Conservation (phyloP, 1,140 invertebrate species). For the Papilio polyxenes region DNA sequence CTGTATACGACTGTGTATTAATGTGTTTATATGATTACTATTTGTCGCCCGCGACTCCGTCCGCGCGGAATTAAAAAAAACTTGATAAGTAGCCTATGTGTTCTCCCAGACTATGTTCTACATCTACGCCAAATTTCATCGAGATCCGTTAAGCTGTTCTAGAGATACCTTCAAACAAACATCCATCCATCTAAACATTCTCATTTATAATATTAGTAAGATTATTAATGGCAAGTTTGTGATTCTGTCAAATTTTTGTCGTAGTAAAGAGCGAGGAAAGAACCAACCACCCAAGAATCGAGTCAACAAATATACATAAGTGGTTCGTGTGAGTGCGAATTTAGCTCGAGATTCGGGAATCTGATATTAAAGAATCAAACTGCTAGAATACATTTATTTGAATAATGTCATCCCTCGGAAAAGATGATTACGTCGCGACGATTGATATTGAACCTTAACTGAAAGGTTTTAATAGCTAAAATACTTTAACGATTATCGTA, state of each 20-base stretch:
- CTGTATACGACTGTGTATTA: too few relatives aligned
- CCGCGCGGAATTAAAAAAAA: too few relatives aligned
- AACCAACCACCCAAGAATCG: background rate
- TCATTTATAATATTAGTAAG: too few relatives aligned
- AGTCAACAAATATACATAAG: background rate
- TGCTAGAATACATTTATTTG: conserved; percentile 70
- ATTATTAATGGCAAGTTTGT: background rate
- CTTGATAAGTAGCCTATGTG: too few relatives aligned
- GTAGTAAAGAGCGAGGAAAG: background rate
- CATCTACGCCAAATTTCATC: too few relatives aligned
- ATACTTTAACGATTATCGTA: background rate
- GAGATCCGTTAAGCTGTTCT: too few relatives aligned
- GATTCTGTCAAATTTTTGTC: background rate
- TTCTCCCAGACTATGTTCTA: too few relatives aligned
- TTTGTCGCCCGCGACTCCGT: too few relatives aligned
- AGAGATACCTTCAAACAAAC: too few relatives aligned
- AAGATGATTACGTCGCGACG: background rate
- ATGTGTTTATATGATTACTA: too few relatives aligned
- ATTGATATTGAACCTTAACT: background rate
- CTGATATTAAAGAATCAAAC: conserved; percentile 67
- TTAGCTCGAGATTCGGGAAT: background rate
- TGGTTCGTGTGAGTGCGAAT: conserved; percentile 7
- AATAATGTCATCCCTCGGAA: conserved; percentile 54
- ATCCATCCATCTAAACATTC: too few relatives aligned
- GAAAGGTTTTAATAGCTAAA: background rate